phyloP scores from a whole-genome alignment of 2,888 invertebrate genomes.

The Drosophila stalkeri region DNA sequence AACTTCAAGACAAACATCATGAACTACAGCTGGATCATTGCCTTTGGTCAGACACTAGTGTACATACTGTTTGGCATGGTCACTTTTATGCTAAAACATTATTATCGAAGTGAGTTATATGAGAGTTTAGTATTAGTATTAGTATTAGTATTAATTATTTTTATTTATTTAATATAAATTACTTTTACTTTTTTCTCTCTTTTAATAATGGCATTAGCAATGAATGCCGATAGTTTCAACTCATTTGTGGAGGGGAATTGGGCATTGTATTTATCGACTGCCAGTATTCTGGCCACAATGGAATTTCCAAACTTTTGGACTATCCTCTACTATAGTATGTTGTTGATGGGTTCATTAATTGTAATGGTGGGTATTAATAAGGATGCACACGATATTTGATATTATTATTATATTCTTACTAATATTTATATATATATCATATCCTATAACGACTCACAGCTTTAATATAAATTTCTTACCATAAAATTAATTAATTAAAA shows the following conservation, averaged over 20 bases:
- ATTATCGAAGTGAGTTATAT: constrained; percentile 82
- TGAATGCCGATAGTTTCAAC: constrained; percentile 7
- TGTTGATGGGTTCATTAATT: constrained; percentile 90
- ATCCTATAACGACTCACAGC: not conserved
- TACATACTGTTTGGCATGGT: constrained; percentile 86
- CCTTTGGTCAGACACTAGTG: constrained; percentile 70
- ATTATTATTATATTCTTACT: no score
- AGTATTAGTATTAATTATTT: no score
- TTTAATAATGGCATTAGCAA: constrained; percentile 20
- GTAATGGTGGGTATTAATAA: constrained; percentile 88
- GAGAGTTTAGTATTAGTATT: not conserved
- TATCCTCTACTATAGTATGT: constrained; percentile 90
- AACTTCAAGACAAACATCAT: constrained; percentile 90
- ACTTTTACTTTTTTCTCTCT: no score
- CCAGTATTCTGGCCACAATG: constrained; percentile 67
- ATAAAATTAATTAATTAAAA: no score
- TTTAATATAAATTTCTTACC: no score
- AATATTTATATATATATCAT: not conserved
- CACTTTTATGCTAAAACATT: constrained; percentile 89
- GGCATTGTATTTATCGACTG: constrained; percentile 71
- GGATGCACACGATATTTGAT: no score
- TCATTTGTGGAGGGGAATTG: constrained; percentile 61
- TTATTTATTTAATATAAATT: no score
- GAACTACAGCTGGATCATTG: constrained; percentile 78
- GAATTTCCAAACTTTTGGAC: constrained; percentile 90